Conservation (phyloP, 2,797 vertebrate genomes). For the Geotria australis region DNA sequence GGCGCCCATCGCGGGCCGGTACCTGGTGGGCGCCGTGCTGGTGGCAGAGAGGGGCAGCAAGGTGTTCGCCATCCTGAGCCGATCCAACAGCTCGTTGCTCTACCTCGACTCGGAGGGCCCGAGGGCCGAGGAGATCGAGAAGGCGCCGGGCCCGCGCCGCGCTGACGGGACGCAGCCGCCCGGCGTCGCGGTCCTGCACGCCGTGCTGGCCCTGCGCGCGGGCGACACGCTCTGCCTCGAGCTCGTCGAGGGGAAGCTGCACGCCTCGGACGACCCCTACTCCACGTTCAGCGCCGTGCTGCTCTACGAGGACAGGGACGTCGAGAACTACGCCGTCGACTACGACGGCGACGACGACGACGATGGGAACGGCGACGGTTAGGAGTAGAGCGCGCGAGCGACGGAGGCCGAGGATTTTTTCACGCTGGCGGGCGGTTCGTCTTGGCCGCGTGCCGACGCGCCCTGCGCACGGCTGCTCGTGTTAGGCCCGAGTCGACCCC, state of each 20-base stretch:
- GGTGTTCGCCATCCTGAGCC: not conserved
- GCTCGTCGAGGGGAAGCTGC: not conserved
- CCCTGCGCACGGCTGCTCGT: too few relatives aligned
- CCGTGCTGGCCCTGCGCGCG: not conserved
- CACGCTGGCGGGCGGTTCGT: too few relatives aligned
- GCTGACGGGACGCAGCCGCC: not conserved
- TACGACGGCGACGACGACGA: too few relatives aligned
- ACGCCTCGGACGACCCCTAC: not conserved
- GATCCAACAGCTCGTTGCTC: not conserved
- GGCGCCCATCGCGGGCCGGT: not conserved
- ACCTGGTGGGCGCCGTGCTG: not conserved
- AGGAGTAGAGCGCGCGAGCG: too few relatives aligned
- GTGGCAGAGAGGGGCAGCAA: not conserved
- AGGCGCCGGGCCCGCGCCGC: not conserved
- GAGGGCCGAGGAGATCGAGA: not conserved
- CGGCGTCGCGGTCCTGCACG: not conserved
- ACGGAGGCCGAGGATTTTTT: too few relatives aligned
- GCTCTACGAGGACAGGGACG: not conserved
- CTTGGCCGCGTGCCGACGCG: too few relatives aligned
- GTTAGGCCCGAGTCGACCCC: too few relatives aligned
- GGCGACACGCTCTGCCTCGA: not conserved
- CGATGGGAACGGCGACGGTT: too few relatives aligned
- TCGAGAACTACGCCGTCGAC: too few relatives aligned
- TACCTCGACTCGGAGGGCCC: not conserved
- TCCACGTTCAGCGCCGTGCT: not conserved